A percentile compares a stretch with the other conserved stretches of the same genome.
These are phyloP conservation scores for Ambastaia sidthimunki DNA, from an alignment of 2,797 vertebrate genomes.

Conservation along the genomic window DNA sequence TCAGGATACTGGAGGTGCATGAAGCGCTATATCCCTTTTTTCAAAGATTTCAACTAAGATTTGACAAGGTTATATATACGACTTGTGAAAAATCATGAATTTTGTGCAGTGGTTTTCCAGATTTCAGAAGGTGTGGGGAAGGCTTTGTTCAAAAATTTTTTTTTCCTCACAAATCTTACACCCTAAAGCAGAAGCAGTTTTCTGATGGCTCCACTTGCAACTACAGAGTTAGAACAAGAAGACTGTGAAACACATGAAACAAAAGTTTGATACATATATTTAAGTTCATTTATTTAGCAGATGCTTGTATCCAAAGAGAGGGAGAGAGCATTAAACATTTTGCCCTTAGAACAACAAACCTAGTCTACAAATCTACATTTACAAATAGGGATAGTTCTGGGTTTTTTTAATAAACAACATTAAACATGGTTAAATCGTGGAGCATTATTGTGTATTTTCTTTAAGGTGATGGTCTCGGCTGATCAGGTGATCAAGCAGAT, in stretches of 20 bases:
- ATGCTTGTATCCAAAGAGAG: no score
- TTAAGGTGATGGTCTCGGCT: no score
- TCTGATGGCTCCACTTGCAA: constrained; percentile 12
- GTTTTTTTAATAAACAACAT: no score
- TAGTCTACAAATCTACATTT: no score
- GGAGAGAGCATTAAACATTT: no score
- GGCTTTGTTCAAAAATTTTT: constrained; percentile 46
- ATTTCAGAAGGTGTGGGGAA: constrained; percentile 52
- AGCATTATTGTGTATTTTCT: no score
- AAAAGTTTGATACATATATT: no score
- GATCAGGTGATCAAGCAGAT: no score
- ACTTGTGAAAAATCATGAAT: constrained; percentile 61
- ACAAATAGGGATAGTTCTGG: no score
- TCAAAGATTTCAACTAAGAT: constrained; percentile 48
- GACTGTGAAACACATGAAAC: not conserved
- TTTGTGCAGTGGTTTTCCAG: constrained; percentile 61
- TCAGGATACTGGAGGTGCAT: constrained; percentile 50
- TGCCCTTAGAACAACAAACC: no score
- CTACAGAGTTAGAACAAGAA: not conserved
- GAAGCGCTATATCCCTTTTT: constrained; percentile 35
- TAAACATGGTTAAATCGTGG: no score
- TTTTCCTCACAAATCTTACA: constrained; percentile 54
- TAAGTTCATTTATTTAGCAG: no score
- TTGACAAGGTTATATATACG: constrained; percentile 59
- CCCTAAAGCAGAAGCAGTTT: constrained; percentile 52